Base-by-base conservation (phyloP, 2,888 invertebrate species). In the Morpho achilles region DNA sequence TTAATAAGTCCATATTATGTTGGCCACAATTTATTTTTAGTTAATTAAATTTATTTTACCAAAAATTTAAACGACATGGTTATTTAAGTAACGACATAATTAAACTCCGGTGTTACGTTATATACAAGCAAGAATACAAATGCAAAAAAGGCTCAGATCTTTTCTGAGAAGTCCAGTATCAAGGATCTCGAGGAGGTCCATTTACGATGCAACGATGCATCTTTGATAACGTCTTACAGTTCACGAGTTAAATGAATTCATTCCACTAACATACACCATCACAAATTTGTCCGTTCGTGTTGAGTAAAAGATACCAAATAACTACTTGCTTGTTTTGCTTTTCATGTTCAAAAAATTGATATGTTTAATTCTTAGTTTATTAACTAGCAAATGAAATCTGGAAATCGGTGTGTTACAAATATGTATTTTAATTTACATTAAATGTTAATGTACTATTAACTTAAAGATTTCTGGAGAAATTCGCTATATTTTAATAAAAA, bases 81-180 rank as follows among this genome's bases (percentile, higher is more conserved):
- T 16, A 10, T 7, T 46, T 41, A 16, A 48, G 54, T 48, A 48
- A 48, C 47, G 47, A 73, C 73, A 32, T 43, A 50, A 50, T 49
- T 65, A 61, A 58, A 59, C 48, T 9, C 23, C 55, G 22, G 48
- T 59, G 47, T 40, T 41, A 41, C 8, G 46, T 40, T 50, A 9
- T 51, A 43, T 51, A 43, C 49, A 53, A 46, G 51, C 22, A 22
- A 43, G 22, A 8, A 40, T 9, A 45, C 42, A 53, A 52, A 56
- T 68, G 74, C 75, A 79, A 80, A 81, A 79, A 73, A 60, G 53
- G 63, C 67, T 70, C 81, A 77, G 74, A 81, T 77, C 66, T 75
- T 61, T 89, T 87, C 89, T 77, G 55, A 81, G 88, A 88, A 88
- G 65, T 75, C 78, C 80, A 82, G 69, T 82, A 86, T 87, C 89